phyloP scores from a whole-genome alignment of 1,140 invertebrate species.

The Acyrthosiphon pisum region DNA sequence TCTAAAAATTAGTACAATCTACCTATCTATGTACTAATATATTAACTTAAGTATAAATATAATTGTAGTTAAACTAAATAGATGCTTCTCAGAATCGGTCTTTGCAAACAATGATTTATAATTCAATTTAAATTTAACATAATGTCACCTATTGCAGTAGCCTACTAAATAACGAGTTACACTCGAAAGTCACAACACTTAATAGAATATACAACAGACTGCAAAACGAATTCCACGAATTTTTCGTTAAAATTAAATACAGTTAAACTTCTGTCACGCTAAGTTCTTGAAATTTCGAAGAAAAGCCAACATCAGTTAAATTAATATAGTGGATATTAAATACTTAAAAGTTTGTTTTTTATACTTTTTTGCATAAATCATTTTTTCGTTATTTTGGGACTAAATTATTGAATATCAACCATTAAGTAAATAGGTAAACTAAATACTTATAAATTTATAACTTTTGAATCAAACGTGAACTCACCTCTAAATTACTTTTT shows the following conservation, averaged over 20 bases:
- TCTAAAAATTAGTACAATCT: too few species aligned
- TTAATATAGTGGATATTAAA: not conserved
- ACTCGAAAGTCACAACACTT: not conserved
- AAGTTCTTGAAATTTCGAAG: not conserved
- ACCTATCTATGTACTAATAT: too few species aligned
- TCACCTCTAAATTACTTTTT: conserved; percentile 1
- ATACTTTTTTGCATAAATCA: not conserved
- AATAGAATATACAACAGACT: not conserved
- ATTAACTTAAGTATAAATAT: too few species aligned
- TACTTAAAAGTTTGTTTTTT: not conserved
- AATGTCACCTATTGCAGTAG: not conserved
- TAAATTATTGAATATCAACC: not conserved
- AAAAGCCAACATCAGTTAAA: not conserved
- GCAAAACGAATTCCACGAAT: not conserved
- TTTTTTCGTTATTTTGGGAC: not conserved
- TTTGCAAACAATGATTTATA: not conserved
- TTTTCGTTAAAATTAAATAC: not conserved
- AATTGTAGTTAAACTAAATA: too few species aligned
- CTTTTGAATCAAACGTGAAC: not conserved
- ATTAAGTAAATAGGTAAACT: not conserved
- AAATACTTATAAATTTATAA: not conserved
- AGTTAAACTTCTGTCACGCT: not conserved
- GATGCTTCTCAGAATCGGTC: not conserved
- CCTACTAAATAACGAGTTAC: not conserved
- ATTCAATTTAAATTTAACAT: not conserved